Evolutionary conservation across 2,113 vertebrate genomes (phyloP).

Genomic region (Emydura subglobosa): DNA sequence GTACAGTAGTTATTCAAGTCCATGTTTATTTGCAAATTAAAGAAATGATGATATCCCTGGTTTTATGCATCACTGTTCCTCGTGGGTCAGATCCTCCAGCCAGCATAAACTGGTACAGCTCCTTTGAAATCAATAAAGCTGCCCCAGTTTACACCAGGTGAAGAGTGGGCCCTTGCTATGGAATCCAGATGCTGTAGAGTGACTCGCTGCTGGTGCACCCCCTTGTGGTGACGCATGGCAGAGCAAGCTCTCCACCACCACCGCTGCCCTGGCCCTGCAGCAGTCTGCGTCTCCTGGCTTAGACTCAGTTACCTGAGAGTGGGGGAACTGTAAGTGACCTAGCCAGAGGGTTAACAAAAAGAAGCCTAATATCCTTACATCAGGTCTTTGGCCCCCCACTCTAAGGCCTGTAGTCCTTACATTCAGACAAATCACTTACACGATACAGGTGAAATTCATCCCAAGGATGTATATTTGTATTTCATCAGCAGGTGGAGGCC

Average conservation of each 20-base stretch:
- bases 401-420: neutral
- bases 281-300: no score
- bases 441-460: slow-evolving; percentile 15
- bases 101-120: neutral
- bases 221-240: neutral
- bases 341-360: neutral
- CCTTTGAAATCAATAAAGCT: neutral
- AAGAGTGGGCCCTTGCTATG: neutral
- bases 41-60: neutral
- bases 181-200: neutral
- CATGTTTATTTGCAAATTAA: neutral
- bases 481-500: neutral
- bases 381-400: neutral
- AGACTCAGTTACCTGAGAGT: neutral
- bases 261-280: neutral
- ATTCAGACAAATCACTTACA: neutral
- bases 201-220: no score
- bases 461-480: fast-evolving
- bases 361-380: neutral
- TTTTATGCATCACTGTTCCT: neutral
- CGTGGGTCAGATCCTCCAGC: neutral
- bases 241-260: neutral
- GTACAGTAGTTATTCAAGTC: neutral
- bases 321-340: neutral
- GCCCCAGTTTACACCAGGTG: neutral